Percentiles rank a stretch among this genome's conserved stretches.
These are phyloP conservation scores for Drosophila pruinosa DNA, from an alignment of 1,140 invertebrate genomes.

Conservation along the genomic window DNA sequence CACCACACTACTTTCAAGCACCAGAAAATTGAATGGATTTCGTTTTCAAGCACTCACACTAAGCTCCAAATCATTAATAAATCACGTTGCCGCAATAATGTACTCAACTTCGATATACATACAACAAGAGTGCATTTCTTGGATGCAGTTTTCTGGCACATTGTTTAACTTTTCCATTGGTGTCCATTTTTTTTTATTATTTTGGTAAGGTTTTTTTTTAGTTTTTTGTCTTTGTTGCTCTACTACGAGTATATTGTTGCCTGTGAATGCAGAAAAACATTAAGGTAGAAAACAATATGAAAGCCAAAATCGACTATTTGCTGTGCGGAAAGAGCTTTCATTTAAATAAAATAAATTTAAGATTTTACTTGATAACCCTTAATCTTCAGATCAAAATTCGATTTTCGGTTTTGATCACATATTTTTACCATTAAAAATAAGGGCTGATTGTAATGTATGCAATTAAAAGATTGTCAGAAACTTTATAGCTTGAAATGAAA, in stretches of 20 bases:
- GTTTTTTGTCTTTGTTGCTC: conserved; percentile 6
- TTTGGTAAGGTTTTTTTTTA: conserved; percentile 7
- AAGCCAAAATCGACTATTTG: conserved; percentile 14
- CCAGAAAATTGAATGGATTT: background rate
- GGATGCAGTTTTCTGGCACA: conserved; percentile 11
- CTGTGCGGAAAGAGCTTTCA: background rate
- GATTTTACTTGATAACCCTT: conserved; percentile 6
- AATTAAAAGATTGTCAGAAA: conserved; percentile 26
- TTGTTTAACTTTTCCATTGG: conserved; percentile 20
- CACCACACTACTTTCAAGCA: background rate
- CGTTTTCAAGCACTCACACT: background rate
- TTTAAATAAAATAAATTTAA: conserved; percentile 5
- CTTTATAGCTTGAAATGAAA: background rate
- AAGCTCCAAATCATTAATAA: conserved; percentile 20
- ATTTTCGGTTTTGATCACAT: too few species aligned
- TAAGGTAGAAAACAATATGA: too few species aligned
- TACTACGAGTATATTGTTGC: too few species aligned
- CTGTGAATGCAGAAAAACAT: too few species aligned
- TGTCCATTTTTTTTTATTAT: background rate
- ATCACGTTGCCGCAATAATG: conserved; percentile 29
- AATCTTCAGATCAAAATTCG: conserved; percentile 2
- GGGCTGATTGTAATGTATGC: background rate
- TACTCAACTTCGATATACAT: conserved; percentile 1
- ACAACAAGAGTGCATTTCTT: conserved; percentile 4
- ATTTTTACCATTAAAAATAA: too few species aligned